Percentiles rank a stretch among this genome's conserved stretches.
Conservation (phyloP, 2,888 invertebrate genomes). For the Drosophila incognita region DNA sequence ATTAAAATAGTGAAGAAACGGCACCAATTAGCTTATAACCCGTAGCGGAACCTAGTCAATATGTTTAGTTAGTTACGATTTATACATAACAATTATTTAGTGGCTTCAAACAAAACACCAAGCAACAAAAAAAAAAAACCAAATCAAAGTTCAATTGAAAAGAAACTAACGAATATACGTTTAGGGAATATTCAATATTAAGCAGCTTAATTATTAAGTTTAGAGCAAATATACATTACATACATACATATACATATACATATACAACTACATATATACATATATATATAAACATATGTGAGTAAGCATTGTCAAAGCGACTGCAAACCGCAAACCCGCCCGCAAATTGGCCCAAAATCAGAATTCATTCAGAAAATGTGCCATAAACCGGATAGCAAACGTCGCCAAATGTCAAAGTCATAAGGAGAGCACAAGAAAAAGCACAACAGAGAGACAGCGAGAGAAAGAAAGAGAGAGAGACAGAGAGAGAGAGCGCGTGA, state of each 20-base stretch:
- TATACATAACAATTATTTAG: slow-evolving; percentile 70
- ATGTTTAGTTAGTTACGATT: slow-evolving; percentile 76
- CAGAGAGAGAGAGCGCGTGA: slow-evolving; percentile 13
- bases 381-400: slow-evolving; percentile 69
- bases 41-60: slow-evolving; percentile 54
- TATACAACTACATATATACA: slow-evolving; percentile 22
- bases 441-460: slow-evolving; percentile 25
- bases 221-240: slow-evolving; percentile 44
- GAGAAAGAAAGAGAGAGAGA: not conserved
- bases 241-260: slow-evolving; percentile 23
- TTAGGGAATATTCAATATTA: slow-evolving; percentile 77
- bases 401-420: slow-evolving; percentile 75
- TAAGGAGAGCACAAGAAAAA: slow-evolving; percentile 57
- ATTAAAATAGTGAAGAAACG: slow-evolving; percentile 59
- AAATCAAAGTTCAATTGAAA: slow-evolving; percentile 63
- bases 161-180: slow-evolving; percentile 78
- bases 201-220: slow-evolving; percentile 56
- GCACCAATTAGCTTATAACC: slow-evolving; percentile 74
- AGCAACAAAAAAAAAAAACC: slow-evolving; percentile 50
- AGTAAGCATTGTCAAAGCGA: slow-evolving; percentile 26
- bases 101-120: slow-evolving; percentile 83
- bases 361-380: slow-evolving; percentile 79
- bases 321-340: slow-evolving; percentile 30
- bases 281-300: slow-evolving; percentile 35
- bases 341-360: slow-evolving; percentile 45